These are phyloP conservation scores for Ypsolopha scabrella DNA, from an alignment of 2,888 invertebrate species.

Conservation along the genomic window DNA sequence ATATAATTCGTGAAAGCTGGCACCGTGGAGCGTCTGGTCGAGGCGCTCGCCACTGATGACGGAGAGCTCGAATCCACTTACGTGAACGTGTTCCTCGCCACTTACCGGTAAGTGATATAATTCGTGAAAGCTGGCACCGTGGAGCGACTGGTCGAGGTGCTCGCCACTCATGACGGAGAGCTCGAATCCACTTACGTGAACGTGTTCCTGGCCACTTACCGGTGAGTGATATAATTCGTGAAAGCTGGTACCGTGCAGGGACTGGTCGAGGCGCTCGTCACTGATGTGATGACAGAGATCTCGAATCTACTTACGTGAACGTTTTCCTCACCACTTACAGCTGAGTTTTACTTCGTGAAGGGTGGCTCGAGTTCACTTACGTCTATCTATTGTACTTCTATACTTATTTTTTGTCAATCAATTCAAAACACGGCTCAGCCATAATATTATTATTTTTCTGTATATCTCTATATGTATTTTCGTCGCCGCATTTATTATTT, in stretches of 20 bases:
- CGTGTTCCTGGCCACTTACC: constrained; percentile 96
- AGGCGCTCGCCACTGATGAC: constrained; percentile 92
- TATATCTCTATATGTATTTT: too few relatives aligned
- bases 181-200: constrained; percentile 98
- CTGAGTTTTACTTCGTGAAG: constrained; percentile 77
- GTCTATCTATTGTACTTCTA: too few relatives aligned
- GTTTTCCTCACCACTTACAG: constrained; percentile 97
- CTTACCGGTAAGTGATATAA: constrained; percentile 74
- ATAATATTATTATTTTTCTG: too few relatives aligned
- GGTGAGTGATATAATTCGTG: constrained; percentile 73
- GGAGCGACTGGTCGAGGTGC: constrained; percentile 91
- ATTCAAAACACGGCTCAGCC: too few relatives aligned
- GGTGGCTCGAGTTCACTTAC: too few relatives aligned
- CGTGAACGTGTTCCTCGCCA: constrained; percentile 96
- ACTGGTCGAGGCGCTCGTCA: constrained; percentile 93
- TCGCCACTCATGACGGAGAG: constrained; percentile 95
- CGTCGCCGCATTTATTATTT: too few relatives aligned
- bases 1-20: constrained; percentile 84
- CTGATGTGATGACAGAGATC: constrained; percentile 94
- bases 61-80: constrained; percentile 98
- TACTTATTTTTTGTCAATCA: too few relatives aligned
- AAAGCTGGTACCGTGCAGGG: constrained; percentile 96
- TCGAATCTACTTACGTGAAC: constrained; percentile 98
- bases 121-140: constrained; percentile 96
- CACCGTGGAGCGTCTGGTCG: constrained; percentile 92